A percentile compares a stretch with the other conserved stretches of the same genome.
phyloP scores from a whole-genome alignment of 2,113 vertebrate species.

The Rhea americana region DNA sequence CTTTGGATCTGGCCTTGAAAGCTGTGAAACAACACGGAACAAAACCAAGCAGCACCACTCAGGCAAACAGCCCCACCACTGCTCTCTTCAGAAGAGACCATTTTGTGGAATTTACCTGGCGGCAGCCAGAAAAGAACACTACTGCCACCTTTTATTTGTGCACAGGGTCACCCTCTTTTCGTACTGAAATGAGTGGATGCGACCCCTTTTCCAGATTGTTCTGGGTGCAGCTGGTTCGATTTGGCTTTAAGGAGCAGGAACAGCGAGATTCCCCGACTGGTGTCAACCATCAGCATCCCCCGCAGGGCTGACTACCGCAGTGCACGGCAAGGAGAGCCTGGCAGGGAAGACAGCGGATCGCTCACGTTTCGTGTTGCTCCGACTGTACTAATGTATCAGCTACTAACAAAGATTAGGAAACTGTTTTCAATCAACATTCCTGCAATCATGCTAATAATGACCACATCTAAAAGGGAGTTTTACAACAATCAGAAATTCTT shows the following conservation, averaged over 20 bases:
- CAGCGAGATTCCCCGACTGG: neutral
- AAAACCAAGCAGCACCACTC: neutral
- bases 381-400: neutral
- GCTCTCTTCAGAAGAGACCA: neutral
- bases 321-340: neutral
- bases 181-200: neutral
- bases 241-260: neutral
- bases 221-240: neutral
- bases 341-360: neutral
- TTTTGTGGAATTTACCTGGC: neutral
- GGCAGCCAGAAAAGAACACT: neutral
- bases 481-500: neutral
- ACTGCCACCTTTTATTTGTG: neutral
- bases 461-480: neutral
- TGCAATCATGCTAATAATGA: neutral
- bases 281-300: neutral
- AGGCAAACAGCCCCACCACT: neutral
- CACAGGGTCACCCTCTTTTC: neutral
- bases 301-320: neutral
- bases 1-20: neutral
- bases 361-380: neutral
- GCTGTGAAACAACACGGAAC: rapidly evolving
- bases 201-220: neutral
- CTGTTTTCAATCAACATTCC: neutral
- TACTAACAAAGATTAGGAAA: neutral